phyloP scores from a whole-genome alignment of 2,797 vertebrate genomes.

The Ibycter americanus region DNA sequence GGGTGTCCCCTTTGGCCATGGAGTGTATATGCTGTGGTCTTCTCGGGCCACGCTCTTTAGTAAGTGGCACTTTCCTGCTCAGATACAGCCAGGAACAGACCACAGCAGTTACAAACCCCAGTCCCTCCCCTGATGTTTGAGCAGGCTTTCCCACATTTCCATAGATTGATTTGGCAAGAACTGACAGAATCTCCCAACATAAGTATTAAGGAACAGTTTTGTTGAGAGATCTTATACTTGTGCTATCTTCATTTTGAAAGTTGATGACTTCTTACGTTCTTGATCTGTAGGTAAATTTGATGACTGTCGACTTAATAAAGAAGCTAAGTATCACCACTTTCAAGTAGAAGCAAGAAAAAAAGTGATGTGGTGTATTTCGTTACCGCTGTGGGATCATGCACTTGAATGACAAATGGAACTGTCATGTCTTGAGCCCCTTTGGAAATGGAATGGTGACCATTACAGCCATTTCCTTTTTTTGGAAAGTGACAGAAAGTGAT shows the following conservation, averaged over 20 bases:
- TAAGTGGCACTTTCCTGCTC: background rate
- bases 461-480: background rate
- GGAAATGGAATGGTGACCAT: background rate
- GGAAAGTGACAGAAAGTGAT: background rate
- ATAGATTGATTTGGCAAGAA: background rate
- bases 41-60: background rate
- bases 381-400: background rate
- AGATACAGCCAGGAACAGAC: background rate
- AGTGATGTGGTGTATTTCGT: background rate
- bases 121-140: background rate
- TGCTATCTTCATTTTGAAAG: background rate
- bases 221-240: background rate
- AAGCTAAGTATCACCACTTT: background rate
- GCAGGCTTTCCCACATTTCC: background rate
- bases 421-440: background rate
- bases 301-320: background rate
- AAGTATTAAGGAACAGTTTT: background rate
- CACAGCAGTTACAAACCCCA: accelerated
- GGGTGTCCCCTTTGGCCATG: background rate
- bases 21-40: background rate
- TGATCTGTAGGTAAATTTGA: background rate
- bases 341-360: background rate
- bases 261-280: background rate
- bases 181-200: background rate
- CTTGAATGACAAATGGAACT: background rate